Evolutionary conservation across 2,888 invertebrate species (phyloP), one percentile per base, ranked within the genome.

Genomic region (Sphaerolaimus hirsutus): DNA sequence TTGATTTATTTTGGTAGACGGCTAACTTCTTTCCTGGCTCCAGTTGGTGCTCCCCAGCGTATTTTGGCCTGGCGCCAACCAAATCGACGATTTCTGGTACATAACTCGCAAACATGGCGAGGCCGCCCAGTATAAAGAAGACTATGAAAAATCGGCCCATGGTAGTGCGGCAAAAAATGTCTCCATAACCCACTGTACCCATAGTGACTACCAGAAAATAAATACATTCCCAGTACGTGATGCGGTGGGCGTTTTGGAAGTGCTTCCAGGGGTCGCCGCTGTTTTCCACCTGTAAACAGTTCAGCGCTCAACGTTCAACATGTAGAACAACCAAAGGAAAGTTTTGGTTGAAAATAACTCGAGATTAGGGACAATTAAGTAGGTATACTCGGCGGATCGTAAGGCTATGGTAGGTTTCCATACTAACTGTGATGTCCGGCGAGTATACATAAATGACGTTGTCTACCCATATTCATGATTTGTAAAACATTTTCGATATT

Each of bases 41-140:
- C 76, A 91, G 89, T 80, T 76, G 86, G 79, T 89, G 93, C 72
- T 83, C 81, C 74, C 93, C 93, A 75, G 87, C 87, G 76, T 91
- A 93, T 76, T 91, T 89, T 77, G 86, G 82, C 72, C 91, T 80
- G 75, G 87, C 84, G 73, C 91, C 89, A 72, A 91, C 81, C 75
- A 93, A 80, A 76, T 93, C 91, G 72, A 86, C 87, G 75, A 97
- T 91, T 79, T 97, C 93, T 72, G 93, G 93, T 74, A 97, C 87
- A 80, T 89, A 91, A 77, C 87, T 89, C 76, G 93, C 91, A 79
- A 97, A 97, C 79, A 93, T 87, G 76, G 93, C 93, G 84, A 93
- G 84, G 75, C 91, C 91, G 72, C 87, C 87, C 69, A 91, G 81
- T 69, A 93, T 83, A 76, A 91, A 91, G 77, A 93, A 84, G 71